A percentile compares a stretch with the other conserved stretches of the same genome.
Conservation (phyloP, 2,888 invertebrate species). For the Tiliacea citrago region DNA sequence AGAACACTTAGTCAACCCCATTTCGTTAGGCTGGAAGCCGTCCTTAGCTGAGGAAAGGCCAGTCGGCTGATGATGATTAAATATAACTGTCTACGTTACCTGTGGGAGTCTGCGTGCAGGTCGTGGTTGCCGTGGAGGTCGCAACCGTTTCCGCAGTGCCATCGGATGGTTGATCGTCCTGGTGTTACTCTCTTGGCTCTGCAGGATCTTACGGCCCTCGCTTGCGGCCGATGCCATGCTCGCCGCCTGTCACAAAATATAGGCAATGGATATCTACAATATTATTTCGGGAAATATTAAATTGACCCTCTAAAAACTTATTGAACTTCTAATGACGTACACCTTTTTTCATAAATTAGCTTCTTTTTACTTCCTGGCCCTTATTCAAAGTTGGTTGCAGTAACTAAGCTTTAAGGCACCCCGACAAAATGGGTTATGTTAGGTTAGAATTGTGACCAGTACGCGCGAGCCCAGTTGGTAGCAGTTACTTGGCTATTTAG, state of each 20-base stretch:
- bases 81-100: conserved; percentile 78
- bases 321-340: too few relatives aligned
- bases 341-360: too few relatives aligned
- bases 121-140: conserved; percentile 82
- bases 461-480: too few relatives aligned
- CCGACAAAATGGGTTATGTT: too few relatives aligned
- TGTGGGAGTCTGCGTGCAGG: conserved; percentile 89
- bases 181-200: conserved; percentile 85
- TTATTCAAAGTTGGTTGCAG: too few relatives aligned
- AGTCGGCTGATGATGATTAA: too few relatives aligned
- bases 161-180: conserved; percentile 88
- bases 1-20: neutral
- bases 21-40: neutral
- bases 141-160: conserved; percentile 84
- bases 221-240: conserved; percentile 91
- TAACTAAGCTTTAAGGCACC: too few relatives aligned
- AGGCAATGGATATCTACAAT: neutral
- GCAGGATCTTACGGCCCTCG: conserved; percentile 86
- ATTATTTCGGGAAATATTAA: neutral
- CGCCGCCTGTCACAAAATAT: conserved; percentile 83
- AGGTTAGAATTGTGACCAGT: too few relatives aligned
- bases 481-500: too few relatives aligned
- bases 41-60: neutral
- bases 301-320: too few relatives aligned
- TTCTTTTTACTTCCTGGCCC: too few relatives aligned